phyloP scores from a whole-genome alignment of 2,797 vertebrate genomes.

The Margarornis squamiger region DNA sequence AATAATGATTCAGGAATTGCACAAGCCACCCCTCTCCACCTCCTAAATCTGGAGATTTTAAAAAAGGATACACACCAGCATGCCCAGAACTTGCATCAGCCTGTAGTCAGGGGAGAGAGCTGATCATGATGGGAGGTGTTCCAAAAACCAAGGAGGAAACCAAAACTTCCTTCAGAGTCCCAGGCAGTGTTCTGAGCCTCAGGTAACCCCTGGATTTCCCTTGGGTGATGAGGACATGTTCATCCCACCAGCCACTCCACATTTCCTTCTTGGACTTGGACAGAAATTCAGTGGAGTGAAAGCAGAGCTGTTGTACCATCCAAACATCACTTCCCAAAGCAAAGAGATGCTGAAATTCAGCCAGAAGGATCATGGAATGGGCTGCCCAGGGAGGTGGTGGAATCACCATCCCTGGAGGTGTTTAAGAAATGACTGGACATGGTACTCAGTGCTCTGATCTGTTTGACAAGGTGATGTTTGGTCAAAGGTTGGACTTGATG shows the following conservation, averaged over 20 bases:
- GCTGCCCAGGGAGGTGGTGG: neutral
- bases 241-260: neutral
- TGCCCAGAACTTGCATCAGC: neutral
- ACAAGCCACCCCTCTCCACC: neutral
- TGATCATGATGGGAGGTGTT: neutral
- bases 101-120: neutral
- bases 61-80: fast-evolving
- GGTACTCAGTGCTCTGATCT: neutral
- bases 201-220: neutral
- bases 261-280: neutral
- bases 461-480: no score
- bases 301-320: neutral
- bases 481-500: neutral
- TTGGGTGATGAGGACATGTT: neutral
- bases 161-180: neutral
- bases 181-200: fast-evolving
- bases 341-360: neutral
- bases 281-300: fast-evolving
- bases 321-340: neutral
- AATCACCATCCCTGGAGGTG: neutral
- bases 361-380: neutral
- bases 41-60: neutral
- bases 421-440: neutral
- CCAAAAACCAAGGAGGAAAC: neutral
- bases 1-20: neutral